phyloP scores from a whole-genome alignment of 2,797 vertebrate genomes.

The Hylomyscus alleni region DNA sequence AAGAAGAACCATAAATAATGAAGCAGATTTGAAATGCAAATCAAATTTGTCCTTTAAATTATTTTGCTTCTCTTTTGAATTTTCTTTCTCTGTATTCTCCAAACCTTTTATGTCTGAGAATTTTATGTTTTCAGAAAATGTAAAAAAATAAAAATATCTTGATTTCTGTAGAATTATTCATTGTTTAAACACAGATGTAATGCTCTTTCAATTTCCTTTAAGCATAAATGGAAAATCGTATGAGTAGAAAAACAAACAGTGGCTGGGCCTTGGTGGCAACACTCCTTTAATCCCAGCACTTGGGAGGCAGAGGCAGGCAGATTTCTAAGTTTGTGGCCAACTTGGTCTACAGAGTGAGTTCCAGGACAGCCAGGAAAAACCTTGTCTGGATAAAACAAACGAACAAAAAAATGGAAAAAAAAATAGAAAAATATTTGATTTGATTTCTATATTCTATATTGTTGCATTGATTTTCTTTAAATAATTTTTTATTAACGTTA shows the following conservation, averaged over 20 bases:
- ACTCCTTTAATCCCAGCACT: no score
- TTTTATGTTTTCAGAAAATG: slow-evolving; percentile 6
- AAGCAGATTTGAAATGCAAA: background rate
- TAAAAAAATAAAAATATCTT: background rate
- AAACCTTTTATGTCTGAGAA: background rate
- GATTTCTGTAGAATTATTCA: background rate
- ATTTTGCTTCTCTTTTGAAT: background rate
- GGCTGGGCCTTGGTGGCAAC: no score
- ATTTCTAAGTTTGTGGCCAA: no score
- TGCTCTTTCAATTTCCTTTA: background rate
- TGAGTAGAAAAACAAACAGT: background rate
- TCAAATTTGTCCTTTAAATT: background rate
- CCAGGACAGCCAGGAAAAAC: no score
- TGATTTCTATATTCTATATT: background rate
- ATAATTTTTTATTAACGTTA: background rate
- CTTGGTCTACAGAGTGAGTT: no score
- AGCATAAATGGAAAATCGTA: background rate
- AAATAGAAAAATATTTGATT: background rate
- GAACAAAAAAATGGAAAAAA: no score
- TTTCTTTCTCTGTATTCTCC: background rate
- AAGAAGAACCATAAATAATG: background rate
- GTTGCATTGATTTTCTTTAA: background rate
- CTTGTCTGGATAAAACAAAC: no score
- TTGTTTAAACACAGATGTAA: background rate
- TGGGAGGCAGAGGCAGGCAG: no score